Evolutionary conservation across 2,113 vertebrate genomes (phyloP).

Genomic region (Xenopus tropicalis): DNA sequence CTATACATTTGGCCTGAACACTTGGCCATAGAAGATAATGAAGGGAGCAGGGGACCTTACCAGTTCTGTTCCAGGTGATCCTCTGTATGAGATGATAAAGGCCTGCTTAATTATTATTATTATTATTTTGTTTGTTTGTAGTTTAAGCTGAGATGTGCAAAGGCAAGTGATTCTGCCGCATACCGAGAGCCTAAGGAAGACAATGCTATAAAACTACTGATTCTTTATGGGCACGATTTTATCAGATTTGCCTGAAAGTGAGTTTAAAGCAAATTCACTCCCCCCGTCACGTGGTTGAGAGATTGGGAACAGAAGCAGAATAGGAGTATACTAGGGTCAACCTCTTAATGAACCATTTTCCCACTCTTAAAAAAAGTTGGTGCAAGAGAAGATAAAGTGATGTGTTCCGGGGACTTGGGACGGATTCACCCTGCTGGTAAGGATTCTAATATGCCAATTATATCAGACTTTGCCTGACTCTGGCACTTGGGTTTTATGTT

Average conservation of each 20-base stretch:
- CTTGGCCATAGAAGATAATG: not conserved
- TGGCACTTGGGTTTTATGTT: too few species aligned
- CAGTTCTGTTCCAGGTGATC: constrained; percentile 11
- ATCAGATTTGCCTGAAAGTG: constrained; percentile 66
- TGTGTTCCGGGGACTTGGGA: not conserved
- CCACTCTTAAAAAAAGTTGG: constrained; percentile 25
- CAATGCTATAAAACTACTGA: constrained; percentile 57
- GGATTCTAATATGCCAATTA: constrained; percentile 13
- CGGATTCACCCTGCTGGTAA: constrained; percentile 20
- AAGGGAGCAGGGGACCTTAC: constrained; percentile 26
- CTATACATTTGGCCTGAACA: not conserved
- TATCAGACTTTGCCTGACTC: too few species aligned
- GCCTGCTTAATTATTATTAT: not conserved
- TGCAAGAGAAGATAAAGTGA: not conserved
- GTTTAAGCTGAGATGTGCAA: constrained; percentile 14
- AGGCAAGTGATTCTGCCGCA: constrained; percentile 20
- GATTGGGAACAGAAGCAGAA: constrained; percentile 75
- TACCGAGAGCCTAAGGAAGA: constrained; percentile 36
- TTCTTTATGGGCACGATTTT: constrained; percentile 64
- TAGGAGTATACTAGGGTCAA: constrained; percentile 58
- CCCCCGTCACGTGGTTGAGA: constrained; percentile 77
- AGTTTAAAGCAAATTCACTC: constrained; percentile 79
- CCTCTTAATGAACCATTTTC: constrained; percentile 55
- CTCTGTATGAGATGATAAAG: constrained; percentile 7
- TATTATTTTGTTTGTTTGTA: too few species aligned